phyloP scores from a whole-genome alignment of 2,888 invertebrate species.

The Acleris sparsana region DNA sequence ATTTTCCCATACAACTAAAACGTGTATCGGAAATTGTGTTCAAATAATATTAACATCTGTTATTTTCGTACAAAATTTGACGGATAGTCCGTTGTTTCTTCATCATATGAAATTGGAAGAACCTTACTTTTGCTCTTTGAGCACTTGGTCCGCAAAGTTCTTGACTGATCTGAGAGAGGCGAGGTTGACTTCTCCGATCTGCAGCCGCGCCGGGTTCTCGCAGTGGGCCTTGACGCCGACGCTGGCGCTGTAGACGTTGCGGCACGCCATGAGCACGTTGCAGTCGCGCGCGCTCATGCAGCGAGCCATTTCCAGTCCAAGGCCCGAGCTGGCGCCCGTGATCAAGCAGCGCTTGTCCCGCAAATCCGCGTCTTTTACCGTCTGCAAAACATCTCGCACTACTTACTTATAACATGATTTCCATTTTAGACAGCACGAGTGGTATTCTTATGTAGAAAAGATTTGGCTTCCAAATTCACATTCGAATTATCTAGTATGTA shows the following conservation, averaged over 20 bases:
- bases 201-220: slow-evolving; percentile 50
- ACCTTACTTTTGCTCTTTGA: slow-evolving; percentile 55
- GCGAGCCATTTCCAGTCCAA: slow-evolving; percentile 94
- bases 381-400: slow-evolving; percentile 57
- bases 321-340: slow-evolving; percentile 97
- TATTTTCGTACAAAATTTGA: background rate
- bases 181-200: slow-evolving; percentile 63
- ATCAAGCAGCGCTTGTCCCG: slow-evolving; percentile 91
- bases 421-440: too few species aligned
- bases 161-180: slow-evolving; percentile 69
- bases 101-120: too few species aligned
- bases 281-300: slow-evolving; percentile 92
- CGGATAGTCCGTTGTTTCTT: too few species aligned
- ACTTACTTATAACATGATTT: background rate
- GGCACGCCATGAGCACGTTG: slow-evolving; percentile 92
- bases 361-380: slow-evolving; percentile 92
- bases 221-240: slow-evolving; percentile 53
- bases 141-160: slow-evolving; percentile 58
- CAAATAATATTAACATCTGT: background rate
- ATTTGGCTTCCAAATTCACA: too few species aligned
- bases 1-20: too few species aligned
- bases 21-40: too few species aligned
- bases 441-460: too few species aligned
- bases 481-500: too few species aligned
- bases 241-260: slow-evolving; percentile 86